Percentiles rank a stretch among this genome's conserved stretches.
These are phyloP conservation scores for Gambelia wislizenii DNA, from an alignment of 2,797 vertebrate species.

Conservation along the genomic window DNA sequence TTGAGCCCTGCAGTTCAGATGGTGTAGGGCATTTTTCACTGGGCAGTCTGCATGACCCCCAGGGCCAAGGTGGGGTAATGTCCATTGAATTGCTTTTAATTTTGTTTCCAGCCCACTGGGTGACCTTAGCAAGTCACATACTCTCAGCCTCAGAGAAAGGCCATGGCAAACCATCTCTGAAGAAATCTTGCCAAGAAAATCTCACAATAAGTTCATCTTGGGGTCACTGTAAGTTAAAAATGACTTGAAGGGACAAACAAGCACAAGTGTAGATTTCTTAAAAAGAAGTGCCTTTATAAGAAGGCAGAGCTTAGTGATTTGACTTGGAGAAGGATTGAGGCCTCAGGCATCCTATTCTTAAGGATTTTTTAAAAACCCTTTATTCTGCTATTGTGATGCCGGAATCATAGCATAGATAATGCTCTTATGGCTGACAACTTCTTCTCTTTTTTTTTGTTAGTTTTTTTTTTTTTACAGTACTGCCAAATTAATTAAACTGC, in stretches of 20 bases:
- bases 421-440: neutral
- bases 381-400: conserved; percentile 1
- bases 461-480: conserved; percentile 4
- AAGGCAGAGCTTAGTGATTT: neutral
- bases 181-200: too few species aligned
- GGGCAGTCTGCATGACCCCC: too few species aligned
- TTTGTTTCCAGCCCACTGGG: too few species aligned
- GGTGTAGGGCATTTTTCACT: too few species aligned
- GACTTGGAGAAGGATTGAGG: neutral
- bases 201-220: neutral
- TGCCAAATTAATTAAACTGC: neutral
- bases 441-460: neutral
- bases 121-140: too few species aligned
- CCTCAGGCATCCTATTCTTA: neutral
- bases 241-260: neutral
- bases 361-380: neutral
- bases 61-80: too few species aligned
- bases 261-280: neutral
- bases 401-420: neutral
- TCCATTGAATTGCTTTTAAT: too few species aligned
- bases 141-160: too few species aligned
- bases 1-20: too few species aligned
- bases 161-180: too few species aligned
- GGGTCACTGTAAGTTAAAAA: neutral
- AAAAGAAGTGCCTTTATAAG: neutral